A percentile compares a stretch with the other conserved stretches of the same genome.
phyloP scores from a whole-genome alignment of 2,113 vertebrate genomes.

The Chloroceryle aenea region DNA sequence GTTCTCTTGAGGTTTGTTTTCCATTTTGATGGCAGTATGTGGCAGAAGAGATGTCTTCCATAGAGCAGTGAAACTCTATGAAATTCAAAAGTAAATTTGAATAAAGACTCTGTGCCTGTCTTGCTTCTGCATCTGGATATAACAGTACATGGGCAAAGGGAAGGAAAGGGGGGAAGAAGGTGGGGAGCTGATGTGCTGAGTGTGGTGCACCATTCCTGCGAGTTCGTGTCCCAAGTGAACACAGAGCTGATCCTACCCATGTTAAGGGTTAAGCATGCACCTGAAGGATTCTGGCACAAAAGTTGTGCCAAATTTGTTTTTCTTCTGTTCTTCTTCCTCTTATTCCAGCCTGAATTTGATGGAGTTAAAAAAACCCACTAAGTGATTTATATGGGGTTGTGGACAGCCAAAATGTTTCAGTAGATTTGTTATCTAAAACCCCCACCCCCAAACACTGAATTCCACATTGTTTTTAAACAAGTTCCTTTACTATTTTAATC shows the following conservation, averaged over 20 bases:
- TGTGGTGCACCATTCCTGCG: accelerated
- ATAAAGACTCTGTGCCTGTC: background rate
- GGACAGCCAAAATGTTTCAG: background rate
- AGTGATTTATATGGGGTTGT: background rate
- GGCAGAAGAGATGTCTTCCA: background rate
- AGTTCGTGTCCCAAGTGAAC: background rate
- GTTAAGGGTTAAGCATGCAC: background rate
- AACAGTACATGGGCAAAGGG: background rate
- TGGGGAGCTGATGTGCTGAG: background rate
- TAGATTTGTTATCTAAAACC: background rate
- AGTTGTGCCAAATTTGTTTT: background rate
- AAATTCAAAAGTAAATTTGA: background rate
- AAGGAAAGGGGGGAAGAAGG: background rate
- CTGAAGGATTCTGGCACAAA: background rate
- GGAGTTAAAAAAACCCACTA: background rate
- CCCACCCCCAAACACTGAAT: background rate
- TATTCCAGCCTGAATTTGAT: background rate
- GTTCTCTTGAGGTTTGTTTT: background rate
- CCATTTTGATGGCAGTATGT: background rate
- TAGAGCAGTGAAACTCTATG: background rate
- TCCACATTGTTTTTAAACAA: background rate
- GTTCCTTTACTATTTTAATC: constrained; percentile 10
- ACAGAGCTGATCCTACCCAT: background rate
- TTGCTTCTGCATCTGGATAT: background rate
- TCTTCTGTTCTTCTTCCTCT: background rate